Base-by-base conservation (phyloP, 1,140 invertebrate genomes). In the Sycobia sp. region DNA sequence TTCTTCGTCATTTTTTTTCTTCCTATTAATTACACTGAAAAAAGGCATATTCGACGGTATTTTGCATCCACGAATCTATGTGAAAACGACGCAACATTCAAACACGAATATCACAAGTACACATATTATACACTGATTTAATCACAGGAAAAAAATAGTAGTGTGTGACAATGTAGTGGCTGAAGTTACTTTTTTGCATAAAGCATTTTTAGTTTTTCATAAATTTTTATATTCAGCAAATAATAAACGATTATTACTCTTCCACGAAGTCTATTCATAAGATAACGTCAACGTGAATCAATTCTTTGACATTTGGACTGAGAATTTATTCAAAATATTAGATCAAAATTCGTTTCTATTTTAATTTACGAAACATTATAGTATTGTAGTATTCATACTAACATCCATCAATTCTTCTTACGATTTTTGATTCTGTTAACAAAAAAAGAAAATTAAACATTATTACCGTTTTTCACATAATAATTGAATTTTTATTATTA, bases 81-180 rank as follows among this genome's bases (percentile, higher is more conserved):
- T 51, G 22, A 46, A 44, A 54, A 25, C 14, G 9, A 62, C 23
- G 38, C 32, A 56, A 54, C 18, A 62, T 56, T 20, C 38, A 62
- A 55, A 54, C 43, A 47, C 32, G 2, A 62, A 49, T 43, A 55
- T 49, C 51, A 49, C 46, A 62, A 62, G 8, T 54, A 47, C 59
- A 62, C 32, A 14, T 1, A 54, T 25, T 51, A 50, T 51, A 51
- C 20, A 51, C 38, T 50, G 36, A 53, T 18, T 14, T 23, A 25
- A 32, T 7, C 2, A 0, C 4, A 1, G n/a, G 36, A 46, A 47
- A 57, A 23, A 11, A 25, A 32, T 13, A 20, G 43, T 22, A 3
- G 0, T 16, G 13, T 9, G 22, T 13, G 18, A 29, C 23, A 2
- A 23, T 34, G n/a, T 38, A 38, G n/a, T 7, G n/a, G 10, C 4